phyloP scores from a whole-genome alignment of 2,888 invertebrate genomes.

The Aspidapion aeneum region DNA sequence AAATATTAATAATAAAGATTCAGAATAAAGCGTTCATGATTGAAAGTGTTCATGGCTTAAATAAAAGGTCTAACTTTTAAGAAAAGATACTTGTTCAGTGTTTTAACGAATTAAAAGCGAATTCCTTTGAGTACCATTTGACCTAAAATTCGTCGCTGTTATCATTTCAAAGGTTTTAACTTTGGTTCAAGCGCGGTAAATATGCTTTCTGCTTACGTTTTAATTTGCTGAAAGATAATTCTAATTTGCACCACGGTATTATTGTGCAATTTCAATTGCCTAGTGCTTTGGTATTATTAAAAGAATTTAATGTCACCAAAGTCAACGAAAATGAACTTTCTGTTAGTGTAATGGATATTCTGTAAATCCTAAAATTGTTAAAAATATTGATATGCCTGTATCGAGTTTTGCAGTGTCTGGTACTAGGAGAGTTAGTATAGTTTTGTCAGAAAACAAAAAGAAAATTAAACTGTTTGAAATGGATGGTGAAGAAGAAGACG shows the following conservation, averaged over 20 bases:
- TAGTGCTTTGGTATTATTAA: constrained; percentile 40
- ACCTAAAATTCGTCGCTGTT: no score
- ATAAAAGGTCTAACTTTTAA: no score
- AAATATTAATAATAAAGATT: constrained; percentile 24
- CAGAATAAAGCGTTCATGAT: background rate
- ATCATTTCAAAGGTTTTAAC: no score
- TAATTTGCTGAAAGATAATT: constrained; percentile 58
- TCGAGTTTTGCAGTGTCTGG: constrained; percentile 81
- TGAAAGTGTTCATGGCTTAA: no score
- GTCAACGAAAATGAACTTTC: constrained; percentile 41
- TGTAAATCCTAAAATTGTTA: constrained; percentile 53
- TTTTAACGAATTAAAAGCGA: no score
- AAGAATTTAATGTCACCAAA: constrained; percentile 27
- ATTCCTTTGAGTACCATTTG: no score
- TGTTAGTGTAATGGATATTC: constrained; percentile 54
- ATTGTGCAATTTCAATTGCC: constrained; percentile 37
- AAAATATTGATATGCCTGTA: constrained; percentile 63
- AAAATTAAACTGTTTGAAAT: constrained; percentile 87
- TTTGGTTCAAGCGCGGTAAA: no score
- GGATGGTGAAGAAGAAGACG: constrained; percentile 90
- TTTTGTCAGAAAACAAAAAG: constrained; percentile 73
- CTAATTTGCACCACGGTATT: constrained; percentile 36
- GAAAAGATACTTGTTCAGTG: no score
- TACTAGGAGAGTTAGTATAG: constrained; percentile 76
- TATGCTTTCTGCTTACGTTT: no score